These are phyloP conservation scores for Prietella phreatophila DNA, from an alignment of 2,113 vertebrate species.

Conservation along the genomic window DNA sequence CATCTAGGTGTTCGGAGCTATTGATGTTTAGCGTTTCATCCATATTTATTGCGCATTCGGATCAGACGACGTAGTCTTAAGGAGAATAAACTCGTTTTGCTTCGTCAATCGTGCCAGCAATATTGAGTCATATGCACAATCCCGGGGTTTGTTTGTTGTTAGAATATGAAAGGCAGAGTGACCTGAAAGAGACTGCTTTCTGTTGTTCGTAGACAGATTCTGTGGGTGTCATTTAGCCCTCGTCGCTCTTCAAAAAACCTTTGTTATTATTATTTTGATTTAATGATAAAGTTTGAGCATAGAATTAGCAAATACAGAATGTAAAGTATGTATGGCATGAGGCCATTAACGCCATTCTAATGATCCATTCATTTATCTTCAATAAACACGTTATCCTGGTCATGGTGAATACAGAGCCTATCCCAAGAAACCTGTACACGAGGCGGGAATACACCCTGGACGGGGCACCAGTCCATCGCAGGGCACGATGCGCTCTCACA, in stretches of 20 bases:
- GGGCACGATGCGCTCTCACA: background rate
- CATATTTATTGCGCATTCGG: background rate
- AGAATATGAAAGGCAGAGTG: background rate
- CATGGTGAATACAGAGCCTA: background rate
- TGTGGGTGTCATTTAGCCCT: background rate
- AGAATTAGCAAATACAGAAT: background rate
- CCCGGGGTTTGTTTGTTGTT: background rate
- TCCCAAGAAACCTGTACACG: background rate
- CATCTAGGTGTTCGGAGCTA: background rate
- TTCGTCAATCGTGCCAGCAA: background rate
- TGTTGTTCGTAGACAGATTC: background rate
- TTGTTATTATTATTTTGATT: background rate
- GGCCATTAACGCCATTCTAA: background rate
- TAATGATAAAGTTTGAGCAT: background rate
- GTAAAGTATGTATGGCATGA: background rate
- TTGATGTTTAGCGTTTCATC: constrained; percentile 11
- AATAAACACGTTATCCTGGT: background rate
- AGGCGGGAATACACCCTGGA: background rate
- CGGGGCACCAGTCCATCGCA: too few species aligned
- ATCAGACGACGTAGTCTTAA: background rate
- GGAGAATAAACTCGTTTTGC: background rate
- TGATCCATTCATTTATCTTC: background rate
- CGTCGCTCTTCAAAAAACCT: background rate
- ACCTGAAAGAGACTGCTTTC: background rate
- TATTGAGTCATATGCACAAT: background rate